Evolutionary conservation across 2,797 vertebrate genomes (phyloP).

Genomic region (Eidolon dupreanum): DNA sequence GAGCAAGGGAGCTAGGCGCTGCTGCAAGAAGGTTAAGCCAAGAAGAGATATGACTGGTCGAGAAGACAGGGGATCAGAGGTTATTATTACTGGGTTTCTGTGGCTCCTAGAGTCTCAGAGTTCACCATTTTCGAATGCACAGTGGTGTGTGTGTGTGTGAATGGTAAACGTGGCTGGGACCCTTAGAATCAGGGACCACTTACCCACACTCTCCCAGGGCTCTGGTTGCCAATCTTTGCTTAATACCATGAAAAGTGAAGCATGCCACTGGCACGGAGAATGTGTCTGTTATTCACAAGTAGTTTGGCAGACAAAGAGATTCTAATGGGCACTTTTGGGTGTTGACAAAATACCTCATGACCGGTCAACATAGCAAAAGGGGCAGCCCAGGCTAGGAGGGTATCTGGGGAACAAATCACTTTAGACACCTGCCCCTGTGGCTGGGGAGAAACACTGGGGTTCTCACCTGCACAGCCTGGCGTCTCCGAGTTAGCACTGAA

Average conservation of each 20-base stretch:
- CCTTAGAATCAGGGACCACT: background rate
- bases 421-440: background rate
- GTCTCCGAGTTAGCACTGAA: conserved; percentile 80
- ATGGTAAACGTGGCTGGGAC: background rate
- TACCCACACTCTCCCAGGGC: background rate
- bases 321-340: background rate
- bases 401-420: background rate
- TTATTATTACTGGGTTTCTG: background rate
- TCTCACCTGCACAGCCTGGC: conserved; percentile 81
- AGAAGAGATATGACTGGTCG: background rate
- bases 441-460: background rate
- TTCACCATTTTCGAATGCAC: background rate
- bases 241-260: background rate
- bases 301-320: background rate
- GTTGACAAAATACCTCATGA: background rate
- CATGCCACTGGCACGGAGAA: background rate
- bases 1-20: background rate
- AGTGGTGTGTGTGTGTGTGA: too few relatives aligned
- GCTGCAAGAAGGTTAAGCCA: background rate
- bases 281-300: background rate
- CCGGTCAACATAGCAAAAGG: background rate
- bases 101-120: background rate
- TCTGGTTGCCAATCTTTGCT: background rate
- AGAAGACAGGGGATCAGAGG: background rate
- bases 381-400: background rate